Percentiles rank a stretch among this genome's conserved stretches.
Evolutionary conservation across 2,888 invertebrate genomes (phyloP).

Genomic region (Trimorus sp.): DNA sequence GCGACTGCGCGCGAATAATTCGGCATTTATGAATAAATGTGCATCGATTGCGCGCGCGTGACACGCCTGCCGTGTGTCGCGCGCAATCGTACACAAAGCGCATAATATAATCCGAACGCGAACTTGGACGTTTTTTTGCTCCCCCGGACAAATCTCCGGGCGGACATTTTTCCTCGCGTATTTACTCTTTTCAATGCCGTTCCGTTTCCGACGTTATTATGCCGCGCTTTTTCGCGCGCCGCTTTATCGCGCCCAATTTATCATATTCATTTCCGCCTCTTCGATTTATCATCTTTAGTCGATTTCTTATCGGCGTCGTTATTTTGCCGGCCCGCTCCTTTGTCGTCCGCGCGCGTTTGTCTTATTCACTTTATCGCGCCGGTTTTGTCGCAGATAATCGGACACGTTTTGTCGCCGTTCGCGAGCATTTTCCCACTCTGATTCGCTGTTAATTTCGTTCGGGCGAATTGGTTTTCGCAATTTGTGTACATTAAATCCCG

Average conservation of each 20-base stretch:
- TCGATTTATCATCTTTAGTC: conserved; percentile 4
- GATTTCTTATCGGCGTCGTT: not conserved
- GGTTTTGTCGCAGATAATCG: too few relatives aligned
- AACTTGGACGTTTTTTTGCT: conserved; percentile 33
- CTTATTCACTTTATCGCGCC: too few relatives aligned
- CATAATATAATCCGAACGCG: conserved; percentile 45
- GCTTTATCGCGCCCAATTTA: not conserved
- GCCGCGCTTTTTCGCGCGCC: not conserved
- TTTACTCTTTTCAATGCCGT: conserved; percentile 32
- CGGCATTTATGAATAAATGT: conserved; percentile 72
- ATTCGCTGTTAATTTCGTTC: too few relatives aligned
- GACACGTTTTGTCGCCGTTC: too few relatives aligned
- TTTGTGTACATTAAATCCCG: too few relatives aligned
- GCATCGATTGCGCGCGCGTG: conserved; percentile 61
- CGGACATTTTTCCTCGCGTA: conserved; percentile 23
- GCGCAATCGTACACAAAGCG: conserved; percentile 47
- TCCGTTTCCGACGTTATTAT: conserved; percentile 17
- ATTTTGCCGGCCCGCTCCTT: not conserved
- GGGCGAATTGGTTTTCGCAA: too few relatives aligned
- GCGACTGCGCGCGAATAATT: conserved; percentile 65
- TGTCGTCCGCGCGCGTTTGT: too few relatives aligned
- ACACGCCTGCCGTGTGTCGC: conserved; percentile 25
- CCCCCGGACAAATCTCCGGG: conserved; percentile 24
- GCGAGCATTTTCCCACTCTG: too few relatives aligned
- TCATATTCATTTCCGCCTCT: not conserved